Evolutionary conservation across 2,113 vertebrate species (phyloP), one percentile per base, ranked within the genome.

Genomic region (Gnathochromis pfefferi): DNA sequence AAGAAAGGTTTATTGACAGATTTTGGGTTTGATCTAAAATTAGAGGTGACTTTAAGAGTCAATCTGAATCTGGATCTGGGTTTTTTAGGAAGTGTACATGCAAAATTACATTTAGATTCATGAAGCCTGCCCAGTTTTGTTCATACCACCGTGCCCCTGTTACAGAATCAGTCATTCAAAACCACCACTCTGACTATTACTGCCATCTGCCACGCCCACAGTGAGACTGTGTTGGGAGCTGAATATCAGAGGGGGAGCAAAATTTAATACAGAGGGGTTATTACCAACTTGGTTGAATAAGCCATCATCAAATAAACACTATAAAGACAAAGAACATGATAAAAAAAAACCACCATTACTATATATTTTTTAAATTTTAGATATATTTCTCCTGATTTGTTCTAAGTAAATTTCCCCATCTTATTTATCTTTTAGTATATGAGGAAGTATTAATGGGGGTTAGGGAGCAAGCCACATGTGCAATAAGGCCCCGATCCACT

Each of bases 61-160:
- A 11, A 17, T 47, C 35, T 14, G 7, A 6, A 70, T 70, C 38
- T 73, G 38, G n/a, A 14, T 70, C 12, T 38, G n/a, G 13, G 38
- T 26, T 17, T 26, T 75, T 28, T 1, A 28, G 8, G 23, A 75
- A 5, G 40, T 19, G 14, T 45, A 28, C 21, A 16, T 75, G 14
- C 40, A 75, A 1, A 75, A 47, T 26, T 75, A 26, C n/a, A 12
- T 16, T 14, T 16, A 9, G 38, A 42, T 26, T 70, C n/a, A 42
- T 42, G 38, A 70, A 70, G 16, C 40, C 40, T 47, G 21, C 68
- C 40, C 0, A 26, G 8, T 26, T 73, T 73, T 73, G 40, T 26
- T 73, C 70, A 19, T 47, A 47, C 70, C 68, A 47, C 0, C 14
- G 5, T 0, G 40, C 3, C 1, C 23, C 3, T 10, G 38, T 42